Conservation (phyloP, 2,888 invertebrate genomes). For the Elaeidobius kamerunicus region DNA sequence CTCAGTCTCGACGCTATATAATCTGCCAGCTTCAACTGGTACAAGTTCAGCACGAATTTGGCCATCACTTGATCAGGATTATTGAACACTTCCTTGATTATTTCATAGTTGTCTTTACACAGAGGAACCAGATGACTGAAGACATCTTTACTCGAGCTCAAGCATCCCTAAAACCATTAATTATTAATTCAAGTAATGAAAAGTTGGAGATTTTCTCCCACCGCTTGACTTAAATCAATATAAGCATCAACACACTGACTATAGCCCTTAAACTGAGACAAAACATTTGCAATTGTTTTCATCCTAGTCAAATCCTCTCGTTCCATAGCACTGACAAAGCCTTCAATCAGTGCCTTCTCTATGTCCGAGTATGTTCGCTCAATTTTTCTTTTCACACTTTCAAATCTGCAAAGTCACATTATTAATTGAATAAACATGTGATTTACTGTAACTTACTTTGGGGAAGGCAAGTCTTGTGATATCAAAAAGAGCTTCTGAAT, state of each 20-base stretch:
- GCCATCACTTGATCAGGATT: slow-evolving; percentile 97
- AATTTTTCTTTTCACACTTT: slow-evolving; percentile 80
- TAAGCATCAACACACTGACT: slow-evolving; percentile 95
- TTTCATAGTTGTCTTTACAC: slow-evolving; percentile 81
- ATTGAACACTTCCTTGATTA: slow-evolving; percentile 86
- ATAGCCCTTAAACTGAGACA: slow-evolving; percentile 96
- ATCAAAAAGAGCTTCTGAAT: slow-evolving; percentile 96
- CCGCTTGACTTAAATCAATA: slow-evolving; percentile 94
- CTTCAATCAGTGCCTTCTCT: slow-evolving; percentile 86
- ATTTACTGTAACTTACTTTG: slow-evolving; percentile 56
- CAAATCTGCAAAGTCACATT: slow-evolving; percentile 66
- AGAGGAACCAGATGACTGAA: slow-evolving; percentile 87
- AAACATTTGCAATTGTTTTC: slow-evolving; percentile 88
- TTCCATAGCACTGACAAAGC: slow-evolving; percentile 88
- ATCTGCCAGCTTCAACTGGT: slow-evolving; percentile 84
- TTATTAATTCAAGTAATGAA: too few relatives aligned
- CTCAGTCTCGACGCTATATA: slow-evolving; percentile 79
- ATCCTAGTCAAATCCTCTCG: slow-evolving; percentile 82
- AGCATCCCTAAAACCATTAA: slow-evolving; percentile 64
- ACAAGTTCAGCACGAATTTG: slow-evolving; percentile 95
- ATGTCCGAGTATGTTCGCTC: slow-evolving; percentile 87
- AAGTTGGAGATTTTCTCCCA: too few relatives aligned
- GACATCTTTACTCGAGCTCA: slow-evolving; percentile 83
- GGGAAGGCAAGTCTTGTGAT: slow-evolving; percentile 88
- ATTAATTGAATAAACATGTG: neutral